Percentiles rank a stretch among this genome's conserved stretches.
Evolutionary conservation across 1,140 invertebrate species (phyloP).

Genomic region (Bombus turneri): DNA sequence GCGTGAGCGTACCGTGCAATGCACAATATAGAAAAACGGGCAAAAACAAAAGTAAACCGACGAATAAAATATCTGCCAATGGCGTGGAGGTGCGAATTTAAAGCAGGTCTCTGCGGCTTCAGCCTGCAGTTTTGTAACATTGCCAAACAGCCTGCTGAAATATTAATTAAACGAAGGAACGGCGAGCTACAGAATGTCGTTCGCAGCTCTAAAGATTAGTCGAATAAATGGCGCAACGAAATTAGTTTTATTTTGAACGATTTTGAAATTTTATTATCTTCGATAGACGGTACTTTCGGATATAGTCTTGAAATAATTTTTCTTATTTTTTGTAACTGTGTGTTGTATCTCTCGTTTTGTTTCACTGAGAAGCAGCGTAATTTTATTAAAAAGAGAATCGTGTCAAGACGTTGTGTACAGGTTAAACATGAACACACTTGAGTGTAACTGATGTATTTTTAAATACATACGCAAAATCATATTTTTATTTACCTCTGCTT

Average conservation of each 20-base stretch:
- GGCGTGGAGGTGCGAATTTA: neutral
- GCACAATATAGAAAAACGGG: too few relatives aligned
- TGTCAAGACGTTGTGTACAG: neutral
- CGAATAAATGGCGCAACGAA: neutral
- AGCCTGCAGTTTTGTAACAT: slow-evolving; percentile 27
- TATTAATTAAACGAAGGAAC: slow-evolving; percentile 30
- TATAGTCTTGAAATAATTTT: neutral
- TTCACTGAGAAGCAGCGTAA: accelerated
- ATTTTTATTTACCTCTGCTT: too few relatives aligned
- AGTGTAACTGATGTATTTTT: too few relatives aligned
- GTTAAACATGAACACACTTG: too few relatives aligned
- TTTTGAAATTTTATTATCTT: neutral
- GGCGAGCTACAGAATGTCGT: neutral
- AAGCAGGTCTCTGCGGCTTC: neutral
- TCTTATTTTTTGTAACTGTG: neutral
- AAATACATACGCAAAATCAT: too few relatives aligned
- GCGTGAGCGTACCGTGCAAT: too few relatives aligned
- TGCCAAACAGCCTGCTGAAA: slow-evolving; percentile 39
- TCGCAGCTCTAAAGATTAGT: neutral
- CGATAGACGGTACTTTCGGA: too few relatives aligned
- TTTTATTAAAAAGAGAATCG: neutral
- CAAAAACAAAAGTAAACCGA: neutral
- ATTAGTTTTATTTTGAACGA: neutral
- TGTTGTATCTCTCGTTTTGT: neutral
- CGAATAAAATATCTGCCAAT: slow-evolving; percentile 23